These are phyloP conservation scores for Tetragonula clypearis DNA, from an alignment of 1,140 invertebrate species.

Conservation along the genomic window DNA sequence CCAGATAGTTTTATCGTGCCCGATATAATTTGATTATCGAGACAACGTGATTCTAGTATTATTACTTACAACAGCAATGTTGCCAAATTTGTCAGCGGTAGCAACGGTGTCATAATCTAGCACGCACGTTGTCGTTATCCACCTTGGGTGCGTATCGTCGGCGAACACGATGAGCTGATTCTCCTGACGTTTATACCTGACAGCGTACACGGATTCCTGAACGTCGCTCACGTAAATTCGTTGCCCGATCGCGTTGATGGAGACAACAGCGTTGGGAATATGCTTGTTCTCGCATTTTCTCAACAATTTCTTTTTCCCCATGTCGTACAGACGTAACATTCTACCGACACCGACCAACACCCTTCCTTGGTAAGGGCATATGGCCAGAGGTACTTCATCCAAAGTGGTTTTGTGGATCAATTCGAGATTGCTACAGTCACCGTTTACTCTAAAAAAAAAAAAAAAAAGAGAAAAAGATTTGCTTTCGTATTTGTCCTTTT, in stretches of 20 bases:
- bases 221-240: slow-evolving; percentile 97
- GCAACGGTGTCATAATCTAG: slow-evolving; percentile 98
- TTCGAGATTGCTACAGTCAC: slow-evolving; percentile 90
- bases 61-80: slow-evolving; percentile 91
- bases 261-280: slow-evolving; percentile 96
- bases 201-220: slow-evolving; percentile 98
- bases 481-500: slow-evolving; percentile 10
- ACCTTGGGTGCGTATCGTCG: slow-evolving; percentile 98
- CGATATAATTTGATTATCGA: background rate
- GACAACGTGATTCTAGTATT: background rate
- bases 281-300: slow-evolving; percentile 99
- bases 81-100: slow-evolving; percentile 99
- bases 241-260: slow-evolving; percentile 96
- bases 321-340: slow-evolving; percentile 96
- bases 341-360: slow-evolving; percentile 96
- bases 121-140: slow-evolving; percentile 96
- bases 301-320: slow-evolving; percentile 98
- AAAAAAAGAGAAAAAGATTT: slow-evolving; percentile 59
- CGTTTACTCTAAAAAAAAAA: slow-evolving; percentile 82
- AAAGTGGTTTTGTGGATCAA: slow-evolving; percentile 96
- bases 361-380: slow-evolving; percentile 95
- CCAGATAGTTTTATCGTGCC: background rate
- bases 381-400: slow-evolving; percentile 95
- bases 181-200: slow-evolving; percentile 96
- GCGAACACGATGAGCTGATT: slow-evolving; percentile 99